A percentile compares a stretch with the other conserved stretches of the same genome.
phyloP scores from a whole-genome alignment of 2,797 vertebrate genomes.

The Lophotriccus pileatus region DNA sequence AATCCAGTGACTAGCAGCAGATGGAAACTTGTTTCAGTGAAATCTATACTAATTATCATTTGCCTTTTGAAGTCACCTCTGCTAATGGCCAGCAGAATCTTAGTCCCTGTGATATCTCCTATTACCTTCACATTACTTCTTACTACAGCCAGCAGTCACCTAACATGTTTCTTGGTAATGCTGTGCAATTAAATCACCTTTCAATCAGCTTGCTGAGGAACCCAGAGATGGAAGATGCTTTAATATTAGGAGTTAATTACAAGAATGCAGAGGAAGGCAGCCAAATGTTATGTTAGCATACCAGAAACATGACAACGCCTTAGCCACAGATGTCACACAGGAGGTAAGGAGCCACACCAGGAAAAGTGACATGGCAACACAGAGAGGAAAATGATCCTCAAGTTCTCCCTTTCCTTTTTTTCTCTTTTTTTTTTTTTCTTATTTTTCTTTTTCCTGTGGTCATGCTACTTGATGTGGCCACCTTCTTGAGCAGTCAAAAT shows the following conservation, averaged over 20 bases:
- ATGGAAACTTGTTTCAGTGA: conserved; percentile 33
- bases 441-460: background rate
- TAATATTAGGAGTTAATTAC: conserved; percentile 52
- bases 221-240: conserved; percentile 14
- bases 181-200: conserved; percentile 41
- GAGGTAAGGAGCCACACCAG: background rate
- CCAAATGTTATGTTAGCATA: background rate
- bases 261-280: conserved; percentile 13
- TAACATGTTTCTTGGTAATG: conserved; percentile 43
- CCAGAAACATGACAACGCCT: background rate
- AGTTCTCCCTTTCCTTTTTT: background rate
- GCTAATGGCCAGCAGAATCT: conserved; percentile 54
- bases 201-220: conserved; percentile 41
- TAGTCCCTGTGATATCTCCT: conserved; percentile 48
- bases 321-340: background rate
- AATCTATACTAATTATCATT: conserved; percentile 49
- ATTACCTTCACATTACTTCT: conserved; percentile 41
- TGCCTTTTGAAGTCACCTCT: conserved; percentile 55
- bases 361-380: rapidly evolving
- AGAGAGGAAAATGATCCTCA: background rate
- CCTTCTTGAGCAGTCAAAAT: background rate
- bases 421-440: rapidly evolving
- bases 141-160: conserved; percentile 27
- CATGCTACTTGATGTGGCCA: background rate
- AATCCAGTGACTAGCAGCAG: background rate